phyloP scores from a whole-genome alignment of 2,797 vertebrate species.

The Buceros bicornis region DNA sequence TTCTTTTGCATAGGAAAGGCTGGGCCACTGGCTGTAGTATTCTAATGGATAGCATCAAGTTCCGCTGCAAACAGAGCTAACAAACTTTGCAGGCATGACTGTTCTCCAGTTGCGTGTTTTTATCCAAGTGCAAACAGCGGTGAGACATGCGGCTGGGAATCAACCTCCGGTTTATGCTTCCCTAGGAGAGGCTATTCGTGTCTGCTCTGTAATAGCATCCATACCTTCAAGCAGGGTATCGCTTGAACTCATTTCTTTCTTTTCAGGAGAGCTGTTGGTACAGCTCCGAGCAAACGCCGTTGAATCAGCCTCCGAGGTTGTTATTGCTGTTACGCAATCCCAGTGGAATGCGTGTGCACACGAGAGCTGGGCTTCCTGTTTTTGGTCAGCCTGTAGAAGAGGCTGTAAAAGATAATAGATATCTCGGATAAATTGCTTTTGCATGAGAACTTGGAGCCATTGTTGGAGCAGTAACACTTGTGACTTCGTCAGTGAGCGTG shows the following conservation, averaged over 20 bases:
- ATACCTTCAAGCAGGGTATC: background rate
- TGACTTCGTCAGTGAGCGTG: slow-evolving; percentile 8
- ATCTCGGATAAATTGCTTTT: slow-evolving; percentile 42
- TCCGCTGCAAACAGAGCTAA: background rate
- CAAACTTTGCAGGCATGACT: background rate
- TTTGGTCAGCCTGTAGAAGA: slow-evolving; percentile 57
- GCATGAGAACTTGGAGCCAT: background rate
- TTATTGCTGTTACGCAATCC: slow-evolving; percentile 76
- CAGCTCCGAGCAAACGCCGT: slow-evolving; percentile 5
- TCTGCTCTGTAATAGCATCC: background rate
- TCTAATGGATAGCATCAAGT: background rate
- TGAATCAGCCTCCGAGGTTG: slow-evolving; percentile 39
- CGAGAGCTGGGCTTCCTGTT: slow-evolving; percentile 73
- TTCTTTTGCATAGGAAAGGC: background rate
- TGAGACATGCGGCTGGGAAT: background rate
- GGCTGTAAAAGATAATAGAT: slow-evolving; percentile 33
- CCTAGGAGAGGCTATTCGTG: background rate
- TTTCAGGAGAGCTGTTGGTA: background rate
- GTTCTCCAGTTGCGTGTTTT: background rate
- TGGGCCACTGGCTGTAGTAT: background rate
- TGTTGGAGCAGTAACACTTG: slow-evolving; percentile 47
- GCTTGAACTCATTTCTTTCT: background rate
- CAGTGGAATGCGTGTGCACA: slow-evolving; percentile 67
- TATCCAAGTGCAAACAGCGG: background rate
- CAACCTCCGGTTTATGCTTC: background rate